Conservation (phyloP, 2,113 vertebrate genomes). For the Oostethus manadensis region DNA sequence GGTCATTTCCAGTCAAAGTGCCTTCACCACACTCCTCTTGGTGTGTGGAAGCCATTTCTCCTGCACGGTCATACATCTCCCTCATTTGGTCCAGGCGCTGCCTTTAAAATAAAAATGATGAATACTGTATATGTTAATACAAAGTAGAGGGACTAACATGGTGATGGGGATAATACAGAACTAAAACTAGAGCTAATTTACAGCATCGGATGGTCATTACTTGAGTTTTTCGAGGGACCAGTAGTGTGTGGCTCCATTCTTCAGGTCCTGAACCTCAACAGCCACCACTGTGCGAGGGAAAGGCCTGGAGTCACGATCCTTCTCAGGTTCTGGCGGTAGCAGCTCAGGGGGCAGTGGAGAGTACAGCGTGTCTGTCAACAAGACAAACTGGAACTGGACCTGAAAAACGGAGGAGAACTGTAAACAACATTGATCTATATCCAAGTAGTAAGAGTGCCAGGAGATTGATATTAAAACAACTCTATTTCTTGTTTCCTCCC, state of each 20-base stretch:
- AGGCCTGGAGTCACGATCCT: constrained; percentile 71
- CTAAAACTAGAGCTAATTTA: constrained; percentile 1
- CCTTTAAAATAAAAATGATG: constrained; percentile 56
- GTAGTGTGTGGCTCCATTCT: constrained; percentile 95
- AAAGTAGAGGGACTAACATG: neutral
- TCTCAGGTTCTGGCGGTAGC: constrained; percentile 78
- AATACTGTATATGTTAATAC: too few species aligned
- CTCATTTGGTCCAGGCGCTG: constrained; percentile 94
- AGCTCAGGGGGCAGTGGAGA: constrained; percentile 91
- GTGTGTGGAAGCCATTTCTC: constrained; percentile 82
- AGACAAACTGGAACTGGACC: constrained; percentile 98
- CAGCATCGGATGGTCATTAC: constrained; percentile 60
- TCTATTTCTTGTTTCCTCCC: too few species aligned
- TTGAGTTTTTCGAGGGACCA: constrained; percentile 98
- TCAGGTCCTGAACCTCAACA: constrained; percentile 94
- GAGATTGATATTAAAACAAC: too few species aligned
- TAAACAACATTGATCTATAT: too few species aligned
- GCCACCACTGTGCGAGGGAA: constrained; percentile 94
- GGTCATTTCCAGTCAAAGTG: constrained; percentile 86
- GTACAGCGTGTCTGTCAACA: constrained; percentile 93
- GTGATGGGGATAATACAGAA: neutral
- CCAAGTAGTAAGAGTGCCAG: too few species aligned
- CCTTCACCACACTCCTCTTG: constrained; percentile 81
- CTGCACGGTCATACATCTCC: constrained; percentile 95
- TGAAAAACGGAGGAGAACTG: constrained; percentile 39